Evolutionary conservation across 2,888 invertebrate genomes (phyloP).

Genomic region (Melanophora roralis): DNA sequence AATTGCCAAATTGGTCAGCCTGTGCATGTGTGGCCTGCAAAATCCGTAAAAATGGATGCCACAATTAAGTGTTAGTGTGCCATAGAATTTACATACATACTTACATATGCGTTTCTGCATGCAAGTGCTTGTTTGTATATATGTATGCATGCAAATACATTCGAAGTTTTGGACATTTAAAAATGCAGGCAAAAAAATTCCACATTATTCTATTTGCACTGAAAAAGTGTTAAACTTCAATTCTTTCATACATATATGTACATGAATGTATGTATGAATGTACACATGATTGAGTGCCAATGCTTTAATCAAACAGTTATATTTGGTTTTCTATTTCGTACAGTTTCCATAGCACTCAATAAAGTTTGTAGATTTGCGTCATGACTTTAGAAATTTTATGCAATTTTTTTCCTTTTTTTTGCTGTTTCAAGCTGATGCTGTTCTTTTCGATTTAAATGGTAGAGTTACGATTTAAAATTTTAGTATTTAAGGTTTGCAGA

Average conservation of each 20-base stretch:
- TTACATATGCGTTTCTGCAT: too few relatives aligned
- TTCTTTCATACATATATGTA: too few relatives aligned
- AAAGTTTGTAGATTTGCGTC: not conserved
- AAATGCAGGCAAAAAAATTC: not conserved
- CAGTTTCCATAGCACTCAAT: too few relatives aligned
- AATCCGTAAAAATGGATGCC: not conserved
- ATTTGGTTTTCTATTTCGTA: not conserved
- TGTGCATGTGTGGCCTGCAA: not conserved
- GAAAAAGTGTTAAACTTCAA: not conserved
- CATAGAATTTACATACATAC: too few relatives aligned
- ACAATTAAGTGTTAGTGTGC: not conserved
- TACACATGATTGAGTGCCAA: constrained; percentile 4
- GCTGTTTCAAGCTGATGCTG: not conserved
- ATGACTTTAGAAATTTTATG: not conserved
- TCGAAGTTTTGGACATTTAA: too few relatives aligned
- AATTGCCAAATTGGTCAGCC: not conserved
- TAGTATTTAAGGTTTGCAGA: not conserved
- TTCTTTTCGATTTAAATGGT: not conserved
- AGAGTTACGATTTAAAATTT: not conserved
- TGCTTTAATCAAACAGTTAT: not conserved
- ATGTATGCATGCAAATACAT: not conserved
- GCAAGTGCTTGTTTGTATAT: not conserved
- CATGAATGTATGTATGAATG: too few relatives aligned
- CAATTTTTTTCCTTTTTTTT: not conserved
- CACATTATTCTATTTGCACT: not conserved